phyloP scores from a whole-genome alignment of 2,113 vertebrate genomes.

The Sminthopsis crassicaudata region DNA sequence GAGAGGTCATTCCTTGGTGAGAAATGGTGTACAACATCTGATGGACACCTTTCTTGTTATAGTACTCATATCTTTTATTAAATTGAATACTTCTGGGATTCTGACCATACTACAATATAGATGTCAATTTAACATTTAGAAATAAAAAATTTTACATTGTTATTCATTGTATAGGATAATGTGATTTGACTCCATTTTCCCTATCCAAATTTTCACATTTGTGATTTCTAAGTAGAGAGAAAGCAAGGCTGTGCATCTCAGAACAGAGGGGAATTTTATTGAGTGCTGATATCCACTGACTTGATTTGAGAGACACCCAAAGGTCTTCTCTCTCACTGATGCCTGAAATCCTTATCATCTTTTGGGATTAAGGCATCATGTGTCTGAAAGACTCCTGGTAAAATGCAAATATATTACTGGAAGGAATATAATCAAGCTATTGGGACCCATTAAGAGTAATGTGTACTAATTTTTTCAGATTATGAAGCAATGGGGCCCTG shows the following conservation, averaged over 20 bases:
- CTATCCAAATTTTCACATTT: conserved; percentile 1
- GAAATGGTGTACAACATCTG: neutral
- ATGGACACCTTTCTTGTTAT: neutral
- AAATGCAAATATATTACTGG: neutral
- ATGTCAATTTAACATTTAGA: neutral
- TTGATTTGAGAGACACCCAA: conserved; percentile 25
- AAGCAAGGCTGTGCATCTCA: neutral
- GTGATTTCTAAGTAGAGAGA: neutral
- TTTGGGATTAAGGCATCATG: neutral
- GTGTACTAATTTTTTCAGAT: neutral
- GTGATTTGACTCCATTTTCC: neutral
- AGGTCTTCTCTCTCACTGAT: neutral
- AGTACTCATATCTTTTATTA: neutral
- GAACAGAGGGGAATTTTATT: neutral
- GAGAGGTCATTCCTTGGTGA: neutral
- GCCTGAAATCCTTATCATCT: neutral
- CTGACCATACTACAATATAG: neutral
- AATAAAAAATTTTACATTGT: conserved; percentile 10
- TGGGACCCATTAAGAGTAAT: neutral
- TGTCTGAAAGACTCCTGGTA: neutral
- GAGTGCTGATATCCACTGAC: neutral
- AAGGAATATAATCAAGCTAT: neutral
- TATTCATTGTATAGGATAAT: neutral
- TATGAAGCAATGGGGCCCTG: neutral
- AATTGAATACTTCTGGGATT: neutral